These are phyloP conservation scores for Patella depressa DNA, from an alignment of 2,888 invertebrate species.

Conservation along the genomic window DNA sequence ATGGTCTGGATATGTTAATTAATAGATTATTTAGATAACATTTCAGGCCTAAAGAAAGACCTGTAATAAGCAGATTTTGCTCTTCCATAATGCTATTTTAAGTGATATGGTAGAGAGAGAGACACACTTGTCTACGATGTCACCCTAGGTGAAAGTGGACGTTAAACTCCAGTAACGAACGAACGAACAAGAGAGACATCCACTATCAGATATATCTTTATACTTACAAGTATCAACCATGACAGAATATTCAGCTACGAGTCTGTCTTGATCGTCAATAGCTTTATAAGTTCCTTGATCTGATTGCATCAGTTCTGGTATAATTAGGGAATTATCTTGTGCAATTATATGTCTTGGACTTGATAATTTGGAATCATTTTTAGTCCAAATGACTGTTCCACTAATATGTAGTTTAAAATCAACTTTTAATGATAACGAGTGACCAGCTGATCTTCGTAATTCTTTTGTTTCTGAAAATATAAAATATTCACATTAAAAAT, in stretches of 20 bases:
- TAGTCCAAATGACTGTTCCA: conserved; percentile 41
- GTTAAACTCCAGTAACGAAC: too few relatives aligned
- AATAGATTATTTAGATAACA: too few relatives aligned
- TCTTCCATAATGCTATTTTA: too few relatives aligned
- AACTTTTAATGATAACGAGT: conserved; percentile 37
- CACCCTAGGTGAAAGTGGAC: too few relatives aligned
- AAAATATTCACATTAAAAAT: conserved; percentile 5
- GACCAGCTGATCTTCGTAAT: conserved; percentile 38
- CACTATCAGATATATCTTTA: too few relatives aligned
- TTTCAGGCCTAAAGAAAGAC: too few relatives aligned
- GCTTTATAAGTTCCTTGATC: conserved; percentile 46
- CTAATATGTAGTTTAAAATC: conserved; percentile 42
- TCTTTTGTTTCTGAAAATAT: conserved; percentile 35
- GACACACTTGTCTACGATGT: too few relatives aligned
- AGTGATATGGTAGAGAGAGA: too few relatives aligned
- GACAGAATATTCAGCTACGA: conserved; percentile 41
- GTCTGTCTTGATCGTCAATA: conserved; percentile 33
- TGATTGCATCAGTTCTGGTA: conserved; percentile 39
- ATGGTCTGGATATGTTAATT: too few relatives aligned
- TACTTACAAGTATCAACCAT: conserved; percentile 43
- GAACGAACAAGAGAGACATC: too few relatives aligned
- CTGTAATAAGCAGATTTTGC: too few relatives aligned
- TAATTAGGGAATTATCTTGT: conserved; percentile 46
- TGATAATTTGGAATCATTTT: conserved; percentile 31
- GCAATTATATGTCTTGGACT: conserved; percentile 41